Conservation (phyloP, 2,797 vertebrate species). For the Sebastes itinus region DNA sequence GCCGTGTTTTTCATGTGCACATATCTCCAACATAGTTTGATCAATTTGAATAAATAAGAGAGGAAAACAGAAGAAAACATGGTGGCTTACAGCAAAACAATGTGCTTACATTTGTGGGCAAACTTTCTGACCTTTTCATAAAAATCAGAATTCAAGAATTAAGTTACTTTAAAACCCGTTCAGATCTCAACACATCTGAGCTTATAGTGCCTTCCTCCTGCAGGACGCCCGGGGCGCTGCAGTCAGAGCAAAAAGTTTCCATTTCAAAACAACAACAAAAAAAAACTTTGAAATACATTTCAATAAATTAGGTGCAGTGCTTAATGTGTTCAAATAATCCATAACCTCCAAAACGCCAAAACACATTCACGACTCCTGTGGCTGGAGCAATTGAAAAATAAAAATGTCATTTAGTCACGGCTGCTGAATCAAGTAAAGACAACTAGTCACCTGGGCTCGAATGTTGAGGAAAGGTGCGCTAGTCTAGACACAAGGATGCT, state of each 20-base stretch:
- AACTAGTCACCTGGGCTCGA: background rate
- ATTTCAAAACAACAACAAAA: background rate
- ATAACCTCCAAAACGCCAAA: background rate
- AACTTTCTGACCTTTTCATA: background rate
- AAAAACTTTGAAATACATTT: constrained; percentile 14
- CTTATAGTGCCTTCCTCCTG: background rate
- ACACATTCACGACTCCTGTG: constrained; percentile 28
- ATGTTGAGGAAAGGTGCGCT: background rate
- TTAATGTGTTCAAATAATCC: constrained; percentile 15
- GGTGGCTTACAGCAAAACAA: constrained; percentile 11
- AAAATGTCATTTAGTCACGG: background rate
- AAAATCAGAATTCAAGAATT: background rate
- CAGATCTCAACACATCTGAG: background rate
- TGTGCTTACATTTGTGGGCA: constrained; percentile 1
- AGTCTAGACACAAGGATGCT: constrained; percentile 35
- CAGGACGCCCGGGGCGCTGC: background rate
- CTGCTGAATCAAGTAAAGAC: constrained; percentile 19
- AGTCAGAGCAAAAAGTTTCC: background rate
- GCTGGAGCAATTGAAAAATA: background rate
- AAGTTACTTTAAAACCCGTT: background rate
- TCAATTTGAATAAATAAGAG: background rate
- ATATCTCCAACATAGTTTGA: background rate
- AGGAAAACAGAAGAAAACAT: background rate
- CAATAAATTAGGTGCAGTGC: constrained; percentile 52
- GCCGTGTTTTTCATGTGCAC: background rate